Evolutionary conservation across 2,113 vertebrate species (phyloP).

Genomic region (Tachuris rubrigastra): DNA sequence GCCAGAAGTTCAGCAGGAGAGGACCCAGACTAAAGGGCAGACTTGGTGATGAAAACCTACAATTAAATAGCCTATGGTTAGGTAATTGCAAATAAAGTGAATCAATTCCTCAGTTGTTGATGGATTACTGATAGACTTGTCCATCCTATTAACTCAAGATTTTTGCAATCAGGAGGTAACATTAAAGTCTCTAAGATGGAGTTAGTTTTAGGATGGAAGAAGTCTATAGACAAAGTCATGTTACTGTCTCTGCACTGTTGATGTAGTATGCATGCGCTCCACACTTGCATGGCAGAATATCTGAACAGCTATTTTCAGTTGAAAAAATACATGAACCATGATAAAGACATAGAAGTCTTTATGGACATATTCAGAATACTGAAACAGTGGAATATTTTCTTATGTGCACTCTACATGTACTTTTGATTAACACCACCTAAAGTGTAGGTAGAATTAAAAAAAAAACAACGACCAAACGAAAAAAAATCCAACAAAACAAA

Average conservation of each 20-base stretch:
- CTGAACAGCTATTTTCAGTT: neutral
- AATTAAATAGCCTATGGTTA: neutral
- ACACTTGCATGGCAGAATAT: neutral
- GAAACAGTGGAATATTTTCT: neutral
- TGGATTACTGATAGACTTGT: neutral
- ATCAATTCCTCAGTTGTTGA: neutral
- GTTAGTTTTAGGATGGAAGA: neutral
- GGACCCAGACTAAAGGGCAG: neutral
- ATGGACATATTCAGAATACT: neutral
- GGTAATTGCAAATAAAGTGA: neutral
- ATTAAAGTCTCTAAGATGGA: neutral
- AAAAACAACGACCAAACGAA: no score
- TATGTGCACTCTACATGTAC: neutral
- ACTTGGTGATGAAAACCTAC: neutral
- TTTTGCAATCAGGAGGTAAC: neutral
- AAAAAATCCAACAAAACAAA: neutral
- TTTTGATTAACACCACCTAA: neutral
- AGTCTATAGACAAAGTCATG: neutral
- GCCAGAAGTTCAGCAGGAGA: neutral
- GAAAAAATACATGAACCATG: neutral
- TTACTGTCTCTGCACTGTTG: neutral
- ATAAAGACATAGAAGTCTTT: neutral
- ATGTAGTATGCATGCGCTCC: no score
- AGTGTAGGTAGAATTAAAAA: neutral
- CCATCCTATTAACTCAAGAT: neutral